Evolutionary conservation across 2,113 vertebrate genomes (phyloP).

Genomic region (Speoplatyrhinus poulsoni): DNA sequence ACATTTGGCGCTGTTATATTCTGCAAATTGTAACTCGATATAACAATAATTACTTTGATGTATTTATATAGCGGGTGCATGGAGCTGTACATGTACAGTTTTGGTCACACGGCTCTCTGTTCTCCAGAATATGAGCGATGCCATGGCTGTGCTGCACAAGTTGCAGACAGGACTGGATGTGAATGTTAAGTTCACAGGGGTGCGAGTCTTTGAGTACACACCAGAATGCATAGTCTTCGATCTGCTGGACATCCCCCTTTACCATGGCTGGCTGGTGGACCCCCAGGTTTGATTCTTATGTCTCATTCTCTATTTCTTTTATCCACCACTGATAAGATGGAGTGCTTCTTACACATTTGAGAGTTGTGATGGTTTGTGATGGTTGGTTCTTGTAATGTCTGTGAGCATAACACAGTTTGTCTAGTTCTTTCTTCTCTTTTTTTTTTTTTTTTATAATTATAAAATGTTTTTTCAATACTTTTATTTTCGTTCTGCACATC

Average conservation of each 20-base stretch:
- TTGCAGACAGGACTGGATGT: conserved; percentile 97
- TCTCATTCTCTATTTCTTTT: neutral
- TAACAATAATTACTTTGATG: too few species aligned
- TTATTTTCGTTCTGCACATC: conserved; percentile 29
- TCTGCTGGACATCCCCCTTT: conserved; percentile 96
- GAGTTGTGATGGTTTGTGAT: too few species aligned
- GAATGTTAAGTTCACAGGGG: conserved; percentile 96
- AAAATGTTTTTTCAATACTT: neutral
- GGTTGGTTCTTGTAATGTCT: too few species aligned
- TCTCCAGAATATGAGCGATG: conserved; percentile 96
- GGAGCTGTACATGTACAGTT: too few species aligned
- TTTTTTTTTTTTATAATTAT: neutral
- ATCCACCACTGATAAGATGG: too few species aligned
- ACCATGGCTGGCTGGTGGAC: conserved; percentile 98
- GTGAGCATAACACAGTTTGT: too few species aligned
- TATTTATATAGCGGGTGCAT: too few species aligned
- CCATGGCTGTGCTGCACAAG: conserved; percentile 97
- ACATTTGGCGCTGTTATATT: too few species aligned
- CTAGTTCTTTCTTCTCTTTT: neutral
- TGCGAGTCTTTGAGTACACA: conserved; percentile 96
- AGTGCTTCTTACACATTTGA: too few species aligned
- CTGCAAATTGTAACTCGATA: too few species aligned
- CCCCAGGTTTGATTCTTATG: conserved; percentile 83
- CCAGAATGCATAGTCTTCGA: conserved; percentile 99
- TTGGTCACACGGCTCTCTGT: neutral